Evolutionary conservation across 2,797 vertebrate genomes (phyloP).

Genomic region (Scomberomorus guttatus): DNA sequence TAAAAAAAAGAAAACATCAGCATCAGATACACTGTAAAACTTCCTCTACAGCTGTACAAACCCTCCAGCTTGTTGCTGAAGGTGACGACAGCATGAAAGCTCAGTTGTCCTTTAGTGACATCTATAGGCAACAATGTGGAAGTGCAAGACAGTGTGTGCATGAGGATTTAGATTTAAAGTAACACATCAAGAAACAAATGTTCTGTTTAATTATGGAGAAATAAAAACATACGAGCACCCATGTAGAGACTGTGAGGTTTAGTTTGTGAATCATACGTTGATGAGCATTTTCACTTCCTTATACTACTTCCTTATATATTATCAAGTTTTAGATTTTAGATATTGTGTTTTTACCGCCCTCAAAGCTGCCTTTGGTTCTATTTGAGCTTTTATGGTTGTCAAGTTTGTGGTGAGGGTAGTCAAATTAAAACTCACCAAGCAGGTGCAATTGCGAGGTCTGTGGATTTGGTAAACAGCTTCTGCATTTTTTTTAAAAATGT

Average conservation of each 20-base stretch:
- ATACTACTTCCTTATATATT: too few relatives aligned
- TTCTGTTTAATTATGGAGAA: neutral
- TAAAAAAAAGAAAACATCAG: too few relatives aligned
- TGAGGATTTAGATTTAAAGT: too few relatives aligned
- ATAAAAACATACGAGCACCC: neutral
- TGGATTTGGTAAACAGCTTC: too few relatives aligned
- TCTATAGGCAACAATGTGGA: constrained; percentile 3
- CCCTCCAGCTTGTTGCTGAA: neutral
- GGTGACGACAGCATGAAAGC: neutral
- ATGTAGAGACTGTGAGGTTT: neutral
- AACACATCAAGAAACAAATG: too few relatives aligned
- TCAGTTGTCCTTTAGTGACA: constrained; percentile 5
- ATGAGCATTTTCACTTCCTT: neutral
- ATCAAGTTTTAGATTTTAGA: neutral
- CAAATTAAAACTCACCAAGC: neutral
- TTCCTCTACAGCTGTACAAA: neutral
- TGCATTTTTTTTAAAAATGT: neutral
- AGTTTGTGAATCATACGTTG: neutral
- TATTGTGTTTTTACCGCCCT: neutral
- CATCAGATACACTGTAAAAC: neutral
- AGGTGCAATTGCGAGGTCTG: neutral
- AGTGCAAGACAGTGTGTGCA: neutral
- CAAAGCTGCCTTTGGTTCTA: neutral
- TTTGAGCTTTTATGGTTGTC: neutral
- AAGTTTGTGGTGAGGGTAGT: neutral